Evolutionary conservation across 2,797 vertebrate species (phyloP).

Genomic region (Pseudochirops cupreus): DNA sequence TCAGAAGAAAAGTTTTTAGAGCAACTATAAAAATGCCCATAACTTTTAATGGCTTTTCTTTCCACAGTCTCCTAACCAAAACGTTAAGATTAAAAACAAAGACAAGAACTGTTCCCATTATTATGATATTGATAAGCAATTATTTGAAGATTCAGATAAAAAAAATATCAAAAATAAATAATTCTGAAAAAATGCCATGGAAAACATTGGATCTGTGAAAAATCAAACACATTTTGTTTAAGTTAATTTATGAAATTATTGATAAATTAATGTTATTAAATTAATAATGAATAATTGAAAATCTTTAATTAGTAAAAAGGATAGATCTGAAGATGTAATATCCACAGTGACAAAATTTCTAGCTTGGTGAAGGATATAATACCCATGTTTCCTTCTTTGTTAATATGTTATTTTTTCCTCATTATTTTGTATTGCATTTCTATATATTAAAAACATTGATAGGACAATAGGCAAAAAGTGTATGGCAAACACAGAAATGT

Average conservation of each 20-base stretch:
- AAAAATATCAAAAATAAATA: constrained; percentile 4
- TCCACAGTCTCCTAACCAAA: background rate
- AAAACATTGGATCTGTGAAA: constrained; percentile 38
- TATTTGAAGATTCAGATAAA: constrained; percentile 37
- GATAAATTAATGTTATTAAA: constrained; percentile 28
- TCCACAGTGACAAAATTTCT: constrained; percentile 46
- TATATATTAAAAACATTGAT: background rate
- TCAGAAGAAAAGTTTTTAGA: constrained; percentile 10
- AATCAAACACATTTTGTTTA: constrained; percentile 66
- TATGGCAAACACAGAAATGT: background rate
- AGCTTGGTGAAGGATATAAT: background rate
- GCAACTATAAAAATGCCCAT: background rate
- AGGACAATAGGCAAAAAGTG: constrained; percentile 11
- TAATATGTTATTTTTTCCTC: constrained; percentile 45
- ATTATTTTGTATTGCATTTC: background rate
- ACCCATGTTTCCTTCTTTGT: constrained; percentile 56
- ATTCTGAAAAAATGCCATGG: background rate
- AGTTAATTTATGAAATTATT: constrained; percentile 46
- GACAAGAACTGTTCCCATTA: background rate
- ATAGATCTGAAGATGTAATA: constrained; percentile 29
- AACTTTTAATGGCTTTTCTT: background rate
- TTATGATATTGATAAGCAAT: constrained; percentile 34
- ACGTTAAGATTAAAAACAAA: background rate
- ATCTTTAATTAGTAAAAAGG: background rate
- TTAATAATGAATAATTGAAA: constrained; percentile 59